Evolutionary conservation across 2,113 vertebrate species (phyloP).

Genomic region (Ornithorhynchus anatinus): DNA sequence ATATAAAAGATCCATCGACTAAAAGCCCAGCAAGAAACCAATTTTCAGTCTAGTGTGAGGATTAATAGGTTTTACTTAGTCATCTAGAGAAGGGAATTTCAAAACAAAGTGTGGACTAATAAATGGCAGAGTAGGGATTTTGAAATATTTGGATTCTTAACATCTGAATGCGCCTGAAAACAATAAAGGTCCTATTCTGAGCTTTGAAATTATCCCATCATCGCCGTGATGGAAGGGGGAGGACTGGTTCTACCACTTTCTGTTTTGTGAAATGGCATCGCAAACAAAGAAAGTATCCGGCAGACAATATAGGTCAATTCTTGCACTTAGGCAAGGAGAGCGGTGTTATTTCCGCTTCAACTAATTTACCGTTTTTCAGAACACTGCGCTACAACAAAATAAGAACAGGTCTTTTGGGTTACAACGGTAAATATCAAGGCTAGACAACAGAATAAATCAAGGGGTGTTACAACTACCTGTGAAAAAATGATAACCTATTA

Average conservation of each 20-base stretch:
- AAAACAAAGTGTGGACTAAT: accelerated
- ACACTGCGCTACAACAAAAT: background rate
- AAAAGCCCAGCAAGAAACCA: accelerated
- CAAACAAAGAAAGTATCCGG: background rate
- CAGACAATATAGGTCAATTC: background rate
- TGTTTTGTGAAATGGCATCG: background rate
- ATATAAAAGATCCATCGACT: background rate
- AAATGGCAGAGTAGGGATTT: accelerated
- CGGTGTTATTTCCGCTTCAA: background rate
- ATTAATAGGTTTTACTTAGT: accelerated
- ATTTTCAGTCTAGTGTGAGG: accelerated
- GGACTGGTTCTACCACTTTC: accelerated
- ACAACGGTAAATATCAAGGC: background rate
- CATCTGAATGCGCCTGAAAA: accelerated
- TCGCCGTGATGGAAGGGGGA: accelerated
- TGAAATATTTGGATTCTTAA: background rate
- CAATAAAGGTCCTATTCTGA: accelerated
- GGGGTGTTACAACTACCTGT: accelerated
- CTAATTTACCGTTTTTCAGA: background rate
- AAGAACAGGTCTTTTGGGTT: background rate
- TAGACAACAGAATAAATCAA: background rate
- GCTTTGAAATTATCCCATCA: background rate
- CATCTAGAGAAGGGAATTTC: background rate
- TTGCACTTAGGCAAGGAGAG: background rate
- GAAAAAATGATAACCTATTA: accelerated